Base-by-base conservation (phyloP, 2,888 invertebrate genomes). In the Aricia artaxerxes region DNA sequence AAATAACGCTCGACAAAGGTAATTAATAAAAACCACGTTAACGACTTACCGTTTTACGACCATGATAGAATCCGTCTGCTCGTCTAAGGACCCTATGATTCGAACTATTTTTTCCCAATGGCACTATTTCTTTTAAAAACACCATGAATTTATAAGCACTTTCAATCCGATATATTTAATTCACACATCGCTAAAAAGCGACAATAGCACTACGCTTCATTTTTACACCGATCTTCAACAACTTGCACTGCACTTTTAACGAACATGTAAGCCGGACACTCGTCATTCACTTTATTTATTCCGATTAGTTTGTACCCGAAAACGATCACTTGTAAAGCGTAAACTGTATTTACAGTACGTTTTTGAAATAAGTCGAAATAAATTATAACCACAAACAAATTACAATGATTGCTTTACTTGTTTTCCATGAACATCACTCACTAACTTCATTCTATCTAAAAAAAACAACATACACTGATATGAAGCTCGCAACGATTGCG, bases 71-170 rank as follows among this genome's bases (percentile, higher is more conserved):
- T 93, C 94, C 94, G 94, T 94, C 89, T 89, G 91, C 91, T 93
- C 94, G 91, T 91, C 92, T 91, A 91, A 93, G 92, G 94, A 94
- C 92, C 94, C 94, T 94, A 95, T 95, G 94, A 92, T 94, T 94
- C 89, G 92, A 91, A 91, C 86, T 91, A 91, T 91, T 85, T 85
- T 91, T 91, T 89, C 88, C 89, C 89, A 93, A 91, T 87, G 87
- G 84, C 92, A 94, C 94, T 88, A 90, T 88, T 83, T 87, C 87
- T 89, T 87, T 90, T 86, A 88, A 87, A 90, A 91, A 92, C 94
- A 94, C 94, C 94, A 94, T 94, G 91, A 92, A 94, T 92, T 92
- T 84, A 86, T 87, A 88, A 91, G 84, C 93, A 93, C 92, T 86
- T 90, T 91, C 90, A 93, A 93, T 91, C 91, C 91, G 89, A 91